Evolutionary conservation across 2,888 invertebrate genomes (phyloP), one percentile per base, ranked within the genome.

Genomic region (Eupeodes luniger): DNA sequence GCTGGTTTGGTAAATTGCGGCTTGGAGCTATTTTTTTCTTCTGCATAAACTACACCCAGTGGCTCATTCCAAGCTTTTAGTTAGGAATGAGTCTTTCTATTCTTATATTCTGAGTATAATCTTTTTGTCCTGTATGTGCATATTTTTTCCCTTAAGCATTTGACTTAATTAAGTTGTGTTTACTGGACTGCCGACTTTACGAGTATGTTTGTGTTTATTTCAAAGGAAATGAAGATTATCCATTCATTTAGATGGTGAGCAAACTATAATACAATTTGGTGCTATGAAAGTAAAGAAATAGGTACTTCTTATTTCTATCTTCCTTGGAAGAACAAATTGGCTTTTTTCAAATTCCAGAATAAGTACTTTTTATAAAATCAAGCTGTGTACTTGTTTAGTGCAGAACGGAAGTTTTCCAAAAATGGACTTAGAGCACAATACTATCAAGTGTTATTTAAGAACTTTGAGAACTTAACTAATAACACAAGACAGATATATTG

Each of bases 151-250:
- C 76, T 67, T 19, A 67, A n/a, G 61, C 55, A 12, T 40, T 51
- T 70, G 64, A 67, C 78, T 81, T 85, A 85, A 80, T 80, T 80
- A 77, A 76, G 84, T 77, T 75, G 81, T 85, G 51, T 47, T 61
- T 34, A 69, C 7, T 51, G 36, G 36, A 36, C 36, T 40, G 40
- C 40, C 40, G 40, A 40, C 9, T 40, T 9, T 40, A 75, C 19
- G 59, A 40, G 14, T 67, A 6, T 12, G 6, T 64, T 44, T 44
- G 10, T 11, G n/a, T 44, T 0, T 67, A n/a, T 36, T 51, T 27
- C 34, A 51, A 11, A 53, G 36, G 40, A 69, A 53, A 55, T 69
- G 7, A 14, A 67, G 66, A 51, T 64, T 64, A 64, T 62, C 47
- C 10, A 27, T 27, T 27, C 19, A 27, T 47, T 64, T 36, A 36